These are phyloP conservation scores for Astatotilapia flaviijosephi DNA, from an alignment of 2,113 vertebrate genomes.

Conservation along the genomic window DNA sequence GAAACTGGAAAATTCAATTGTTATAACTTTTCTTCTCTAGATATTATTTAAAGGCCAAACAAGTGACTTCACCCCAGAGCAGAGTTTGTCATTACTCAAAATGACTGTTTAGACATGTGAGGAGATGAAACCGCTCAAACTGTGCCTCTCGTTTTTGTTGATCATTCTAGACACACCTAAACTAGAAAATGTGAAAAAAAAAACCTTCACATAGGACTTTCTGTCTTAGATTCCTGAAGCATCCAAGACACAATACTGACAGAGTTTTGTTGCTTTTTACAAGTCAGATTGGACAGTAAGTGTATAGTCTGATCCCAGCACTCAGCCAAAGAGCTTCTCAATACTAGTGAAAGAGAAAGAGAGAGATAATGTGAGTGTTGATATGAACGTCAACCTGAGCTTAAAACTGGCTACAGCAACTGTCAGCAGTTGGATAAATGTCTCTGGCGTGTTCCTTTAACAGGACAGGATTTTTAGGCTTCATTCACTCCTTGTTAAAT, in stretches of 20 bases:
- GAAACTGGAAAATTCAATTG: not conserved
- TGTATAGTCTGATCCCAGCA: not conserved
- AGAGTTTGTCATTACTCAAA: not conserved
- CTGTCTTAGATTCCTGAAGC: not conserved
- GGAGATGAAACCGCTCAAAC: not conserved
- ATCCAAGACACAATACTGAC: not conserved
- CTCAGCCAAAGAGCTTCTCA: not conserved
- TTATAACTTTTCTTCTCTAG: not conserved
- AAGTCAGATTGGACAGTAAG: not conserved
- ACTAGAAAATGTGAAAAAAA: not conserved
- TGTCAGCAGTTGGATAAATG: not conserved
- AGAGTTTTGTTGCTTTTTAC: not conserved
- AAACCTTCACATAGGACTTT: not conserved
- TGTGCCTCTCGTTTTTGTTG: not conserved
- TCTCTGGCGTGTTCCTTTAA: not conserved
- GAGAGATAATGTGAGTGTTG: not conserved
- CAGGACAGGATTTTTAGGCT: not conserved
- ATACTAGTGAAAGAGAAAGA: not conserved
- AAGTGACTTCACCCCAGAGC: not conserved
- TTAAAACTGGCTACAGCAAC: conserved; percentile 33
- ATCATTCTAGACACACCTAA: not conserved
- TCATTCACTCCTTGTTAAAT: not conserved
- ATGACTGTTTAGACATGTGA: not conserved
- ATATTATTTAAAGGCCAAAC: not conserved
- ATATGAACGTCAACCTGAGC: not conserved